phyloP scores from a whole-genome alignment of 2,888 invertebrate genomes.

The Drosophila quinaria region DNA sequence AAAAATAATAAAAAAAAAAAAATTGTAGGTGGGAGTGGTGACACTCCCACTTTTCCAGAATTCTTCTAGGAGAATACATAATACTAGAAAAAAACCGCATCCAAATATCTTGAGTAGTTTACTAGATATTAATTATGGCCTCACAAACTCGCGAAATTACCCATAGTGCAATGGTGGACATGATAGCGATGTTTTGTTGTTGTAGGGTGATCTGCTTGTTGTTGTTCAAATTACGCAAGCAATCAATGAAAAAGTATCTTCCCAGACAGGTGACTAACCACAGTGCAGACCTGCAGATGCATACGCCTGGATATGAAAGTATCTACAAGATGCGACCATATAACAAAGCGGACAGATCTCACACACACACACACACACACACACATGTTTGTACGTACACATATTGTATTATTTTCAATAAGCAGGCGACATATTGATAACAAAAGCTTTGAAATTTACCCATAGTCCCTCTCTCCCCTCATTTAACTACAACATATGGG shows the following conservation, averaged over 20 bases:
- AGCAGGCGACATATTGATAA: constrained; percentile 80
- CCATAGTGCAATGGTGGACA: constrained; percentile 41
- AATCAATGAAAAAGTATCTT: constrained; percentile 61
- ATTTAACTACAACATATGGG: constrained; percentile 22
- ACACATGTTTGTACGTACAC: background rate
- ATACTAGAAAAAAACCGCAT: too few species aligned
- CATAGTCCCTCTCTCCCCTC: background rate
- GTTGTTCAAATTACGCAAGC: too few species aligned
- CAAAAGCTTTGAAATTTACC: constrained; percentile 78
- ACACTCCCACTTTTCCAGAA: too few species aligned
- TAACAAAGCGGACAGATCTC: constrained; percentile 1
- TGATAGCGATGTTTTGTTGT: constrained; percentile 33
- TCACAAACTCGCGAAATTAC: too few species aligned
- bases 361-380: constrained; percentile 13
- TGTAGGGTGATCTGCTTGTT: constrained; percentile 54
- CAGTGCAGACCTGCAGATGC: constrained; percentile 7
- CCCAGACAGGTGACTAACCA: constrained; percentile 73
- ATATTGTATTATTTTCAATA: constrained; percentile 79
- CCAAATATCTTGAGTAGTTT: too few species aligned
- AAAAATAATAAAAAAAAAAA: too few species aligned
- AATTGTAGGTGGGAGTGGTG: too few species aligned
- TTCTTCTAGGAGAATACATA: too few species aligned
- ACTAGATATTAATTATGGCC: too few species aligned
- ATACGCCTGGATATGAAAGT: constrained; percentile 1
- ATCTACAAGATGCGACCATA: too few species aligned